A percentile compares a stretch with the other conserved stretches of the same genome.
Conservation (phyloP, 2,113 vertebrate species). For the Charadrius vociferus region DNA sequence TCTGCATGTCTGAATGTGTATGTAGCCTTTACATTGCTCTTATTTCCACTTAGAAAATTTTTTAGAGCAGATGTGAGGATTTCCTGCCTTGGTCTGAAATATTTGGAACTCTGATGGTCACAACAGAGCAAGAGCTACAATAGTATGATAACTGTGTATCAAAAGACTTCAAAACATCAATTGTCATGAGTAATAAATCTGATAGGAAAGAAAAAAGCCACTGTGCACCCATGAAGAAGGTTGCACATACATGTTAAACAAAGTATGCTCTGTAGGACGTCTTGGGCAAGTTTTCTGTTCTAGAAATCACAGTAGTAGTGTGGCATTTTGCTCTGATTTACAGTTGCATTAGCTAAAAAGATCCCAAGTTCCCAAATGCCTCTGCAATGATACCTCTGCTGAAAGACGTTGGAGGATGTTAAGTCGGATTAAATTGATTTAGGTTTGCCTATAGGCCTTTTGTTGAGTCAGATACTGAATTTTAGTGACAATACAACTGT, state of each 20-base stretch:
- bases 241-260: background rate
- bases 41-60: background rate
- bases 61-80: background rate
- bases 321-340: background rate
- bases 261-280: background rate
- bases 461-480: background rate
- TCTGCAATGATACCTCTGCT: background rate
- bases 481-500: background rate
- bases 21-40: fast-evolving
- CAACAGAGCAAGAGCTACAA: background rate
- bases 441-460: background rate
- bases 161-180: background rate
- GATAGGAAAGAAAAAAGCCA: background rate
- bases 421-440: background rate
- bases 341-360: background rate
- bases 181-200: background rate
- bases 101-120: background rate
- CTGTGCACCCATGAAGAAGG: background rate
- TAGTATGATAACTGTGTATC: background rate
- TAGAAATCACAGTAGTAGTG: background rate
- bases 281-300: background rate
- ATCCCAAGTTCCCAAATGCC: background rate
- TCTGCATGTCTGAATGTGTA: background rate
- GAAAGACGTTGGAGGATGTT: background rate
- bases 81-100: background rate